A percentile compares a stretch with the other conserved stretches of the same genome.
These are phyloP conservation scores for Empis livida DNA, from an alignment of 2,888 invertebrate species.

Conservation along the genomic window DNA sequence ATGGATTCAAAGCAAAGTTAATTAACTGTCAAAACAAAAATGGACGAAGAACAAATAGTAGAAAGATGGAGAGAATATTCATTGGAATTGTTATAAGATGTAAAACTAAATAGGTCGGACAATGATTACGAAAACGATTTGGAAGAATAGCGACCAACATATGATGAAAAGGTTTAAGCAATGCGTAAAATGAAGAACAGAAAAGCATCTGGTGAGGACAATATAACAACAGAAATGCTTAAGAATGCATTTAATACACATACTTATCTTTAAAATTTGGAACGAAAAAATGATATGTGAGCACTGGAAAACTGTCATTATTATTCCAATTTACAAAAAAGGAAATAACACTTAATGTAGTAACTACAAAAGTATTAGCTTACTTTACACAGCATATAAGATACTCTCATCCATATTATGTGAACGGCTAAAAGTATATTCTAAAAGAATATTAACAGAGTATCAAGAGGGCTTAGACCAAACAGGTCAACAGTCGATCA, in stretches of 20 bases:
- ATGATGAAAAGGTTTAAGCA: neutral
- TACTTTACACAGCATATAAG: neutral
- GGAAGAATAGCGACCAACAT: neutral
- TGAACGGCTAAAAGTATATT: neutral
- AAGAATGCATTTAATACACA: neutral
- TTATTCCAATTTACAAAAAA: neutral
- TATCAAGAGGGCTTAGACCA: no score
- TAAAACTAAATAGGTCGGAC: neutral
- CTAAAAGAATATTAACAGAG: neutral
- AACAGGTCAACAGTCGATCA: no score
- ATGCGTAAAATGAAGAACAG: neutral
- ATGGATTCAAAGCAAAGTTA: neutral
- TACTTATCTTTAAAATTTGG: neutral
- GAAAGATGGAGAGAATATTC: neutral
- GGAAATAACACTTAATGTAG: neutral
- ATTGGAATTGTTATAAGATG: neutral
- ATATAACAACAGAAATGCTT: neutral
- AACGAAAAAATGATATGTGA: neutral
- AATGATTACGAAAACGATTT: neutral
- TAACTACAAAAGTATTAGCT: neutral
- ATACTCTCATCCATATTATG: neutral
- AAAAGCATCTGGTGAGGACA: neutral
- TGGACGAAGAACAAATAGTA: neutral
- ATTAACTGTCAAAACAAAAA: neutral
- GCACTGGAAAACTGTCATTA: neutral